Base-by-base conservation (phyloP, 2,888 invertebrate genomes). In the Germaria angustata region DNA sequence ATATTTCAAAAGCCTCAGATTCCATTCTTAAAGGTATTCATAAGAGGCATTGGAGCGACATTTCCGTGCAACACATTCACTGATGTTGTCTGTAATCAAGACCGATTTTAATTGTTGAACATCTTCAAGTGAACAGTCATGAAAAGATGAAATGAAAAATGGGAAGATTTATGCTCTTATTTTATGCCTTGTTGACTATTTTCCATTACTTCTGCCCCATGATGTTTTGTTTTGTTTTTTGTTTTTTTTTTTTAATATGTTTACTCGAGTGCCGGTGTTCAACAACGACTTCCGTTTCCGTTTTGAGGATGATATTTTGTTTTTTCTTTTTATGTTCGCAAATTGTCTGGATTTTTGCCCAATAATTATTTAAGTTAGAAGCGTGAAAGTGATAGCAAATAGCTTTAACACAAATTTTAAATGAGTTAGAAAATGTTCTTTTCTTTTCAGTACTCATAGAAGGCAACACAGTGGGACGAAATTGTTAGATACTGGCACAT, bases 71-170 rank as follows among this genome's bases (percentile, higher is more conserved):
- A 49, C 17, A 39, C 72, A 51, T 22, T 20, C 57, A 13, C n/a
- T 28, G 46, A 17, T 15, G 57, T 55, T 44, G 68, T 20, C 22
- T 68, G 61, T 57, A 76, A 75, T 75, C 68, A 71, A 53, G 71
- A 71, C 71, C 65, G 9, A 65, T 80, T 75, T 69, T 76, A 80
- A 80, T 75, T 80, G 80, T 76, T 76, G 49, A 63, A 63, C 41
- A 63, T 51, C 51, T 63, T 63, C 32, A 63, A 51, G 61, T 28
- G 22, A n/a, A 46, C 20, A 57, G 46, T 44, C 15, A 44, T 53
- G 1, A 53, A 15, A 53, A 32, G 5, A 9, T 13, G n/a, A 49
- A 65, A 20, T 24, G n/a, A 20, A 49, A 65, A 49, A 3, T 11
- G 13, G 7, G 2, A 49, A 49, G 6, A 46, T 32, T 69, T 57